Conservation (phyloP, 1,140 invertebrate genomes). For the Neotoxoptera formosana region DNA sequence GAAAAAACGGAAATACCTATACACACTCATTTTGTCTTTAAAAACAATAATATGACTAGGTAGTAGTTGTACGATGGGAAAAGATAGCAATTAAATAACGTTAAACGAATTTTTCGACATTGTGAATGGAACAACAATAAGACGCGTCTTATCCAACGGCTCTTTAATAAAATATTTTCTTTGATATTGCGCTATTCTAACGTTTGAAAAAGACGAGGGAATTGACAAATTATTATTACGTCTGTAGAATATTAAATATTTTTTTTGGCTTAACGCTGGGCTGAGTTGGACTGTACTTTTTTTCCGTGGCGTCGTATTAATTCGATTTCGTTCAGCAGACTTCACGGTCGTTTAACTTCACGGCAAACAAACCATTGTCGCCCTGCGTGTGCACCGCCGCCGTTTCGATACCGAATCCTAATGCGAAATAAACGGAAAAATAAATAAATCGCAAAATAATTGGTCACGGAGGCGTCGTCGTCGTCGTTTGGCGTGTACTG, state of each 20-base stretch:
- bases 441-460: slow-evolving; percentile 28
- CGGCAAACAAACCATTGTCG: slow-evolving; percentile 15
- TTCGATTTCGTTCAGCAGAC: slow-evolving; percentile 6
- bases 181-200: background rate
- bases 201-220: background rate
- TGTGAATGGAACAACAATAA: background rate
- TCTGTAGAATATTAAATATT: background rate
- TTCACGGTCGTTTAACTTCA: slow-evolving; percentile 34
- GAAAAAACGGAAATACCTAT: too few relatives aligned
- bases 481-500: background rate
- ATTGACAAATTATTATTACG: slow-evolving; percentile 13
- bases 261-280: background rate
- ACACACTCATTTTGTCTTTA: too few relatives aligned
- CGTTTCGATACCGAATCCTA: background rate
- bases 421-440: background rate
- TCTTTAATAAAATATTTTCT: background rate
- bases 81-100: background rate
- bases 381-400: background rate
- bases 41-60: background rate
- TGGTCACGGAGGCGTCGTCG: background rate
- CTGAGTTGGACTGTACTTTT: background rate
- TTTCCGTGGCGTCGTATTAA: background rate
- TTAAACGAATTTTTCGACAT: background rate
- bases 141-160: background rate
- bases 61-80: background rate